phyloP scores from a whole-genome alignment of 37 sponge, comb jelly and placozoan genomes.

The Cliona cf. orientalis region DNA sequence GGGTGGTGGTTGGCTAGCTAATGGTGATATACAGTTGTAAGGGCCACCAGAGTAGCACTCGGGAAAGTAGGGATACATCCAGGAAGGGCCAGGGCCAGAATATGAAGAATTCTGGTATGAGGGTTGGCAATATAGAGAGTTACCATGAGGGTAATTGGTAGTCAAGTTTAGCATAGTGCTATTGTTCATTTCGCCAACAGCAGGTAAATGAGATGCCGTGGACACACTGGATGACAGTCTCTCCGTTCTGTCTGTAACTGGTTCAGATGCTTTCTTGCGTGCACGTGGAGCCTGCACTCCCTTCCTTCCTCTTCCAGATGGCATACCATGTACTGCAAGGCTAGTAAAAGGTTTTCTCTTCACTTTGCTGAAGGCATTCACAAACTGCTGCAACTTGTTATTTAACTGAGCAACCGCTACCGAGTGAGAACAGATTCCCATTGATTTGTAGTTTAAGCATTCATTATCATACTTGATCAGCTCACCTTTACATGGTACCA shows the following conservation, averaged over 20 bases:
- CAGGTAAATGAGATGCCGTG: neutral
- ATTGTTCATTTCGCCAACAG: neutral
- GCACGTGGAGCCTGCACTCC: constrained; percentile 7
- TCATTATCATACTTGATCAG: constrained; percentile 18
- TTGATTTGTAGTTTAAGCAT: constrained; percentile 15
- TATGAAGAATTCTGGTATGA: too few relatives aligned
- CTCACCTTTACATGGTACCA: constrained; percentile 21
- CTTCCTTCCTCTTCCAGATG: constrained; percentile 20
- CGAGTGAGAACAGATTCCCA: constrained; percentile 28
- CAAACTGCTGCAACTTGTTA: neutral
- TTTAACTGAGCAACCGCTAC: constrained; percentile 15
- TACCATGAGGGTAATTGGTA: neutral
- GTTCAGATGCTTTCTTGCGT: neutral
- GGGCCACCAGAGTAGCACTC: too few relatives aligned
- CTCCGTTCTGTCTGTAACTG: neutral
- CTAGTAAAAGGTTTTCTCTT: neutral
- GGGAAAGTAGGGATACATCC: too few relatives aligned
- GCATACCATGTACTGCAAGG: constrained; percentile 17
- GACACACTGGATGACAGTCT: neutral
- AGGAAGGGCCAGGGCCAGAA: too few relatives aligned
- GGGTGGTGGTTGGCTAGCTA: neutral
- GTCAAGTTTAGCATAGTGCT: neutral
- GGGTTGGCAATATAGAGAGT: neutral
- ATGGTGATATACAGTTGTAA: too few relatives aligned
- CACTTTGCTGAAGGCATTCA: neutral